Evolutionary conservation across 2,113 vertebrate species (phyloP).

Genomic region (Paralichthys olivaceus): DNA sequence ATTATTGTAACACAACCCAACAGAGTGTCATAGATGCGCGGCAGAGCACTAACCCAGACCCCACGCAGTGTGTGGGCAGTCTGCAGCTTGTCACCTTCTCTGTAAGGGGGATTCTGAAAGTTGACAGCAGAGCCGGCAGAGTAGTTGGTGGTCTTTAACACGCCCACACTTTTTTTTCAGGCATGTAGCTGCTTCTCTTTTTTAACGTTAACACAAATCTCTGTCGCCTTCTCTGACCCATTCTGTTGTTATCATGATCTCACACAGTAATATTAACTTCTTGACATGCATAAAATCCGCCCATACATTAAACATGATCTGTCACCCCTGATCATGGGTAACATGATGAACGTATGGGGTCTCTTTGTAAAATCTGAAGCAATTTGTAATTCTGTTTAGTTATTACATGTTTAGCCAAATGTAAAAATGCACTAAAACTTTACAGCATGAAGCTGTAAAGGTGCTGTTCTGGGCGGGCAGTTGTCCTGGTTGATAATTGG

Average conservation of each 20-base stretch:
- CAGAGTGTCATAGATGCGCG: conserved; percentile 15
- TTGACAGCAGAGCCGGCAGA: conserved; percentile 1
- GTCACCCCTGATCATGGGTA: not conserved
- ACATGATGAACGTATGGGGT: not conserved
- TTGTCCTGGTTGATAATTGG: conserved; percentile 64
- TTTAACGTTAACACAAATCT: not conserved
- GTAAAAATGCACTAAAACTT: too few relatives aligned
- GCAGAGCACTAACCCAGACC: conserved; percentile 15
- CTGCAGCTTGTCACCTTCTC: conserved; percentile 28
- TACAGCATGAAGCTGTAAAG: conserved; percentile 34
- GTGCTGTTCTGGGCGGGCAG: conserved; percentile 34
- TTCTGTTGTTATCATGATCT: not conserved
- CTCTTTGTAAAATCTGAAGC: too few relatives aligned
- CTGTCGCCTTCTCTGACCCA: not conserved
- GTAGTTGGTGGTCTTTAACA: conserved; percentile 43
- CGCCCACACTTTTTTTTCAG: conserved; percentile 54
- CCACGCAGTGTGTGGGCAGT: conserved; percentile 51
- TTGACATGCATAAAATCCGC: not conserved
- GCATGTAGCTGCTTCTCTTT: conserved; percentile 35
- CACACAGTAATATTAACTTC: not conserved
- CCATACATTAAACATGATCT: not conserved
- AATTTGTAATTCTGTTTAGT: not conserved
- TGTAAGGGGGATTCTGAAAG: conserved; percentile 36
- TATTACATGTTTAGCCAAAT: too few relatives aligned
- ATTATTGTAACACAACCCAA: not conserved